Evolutionary conservation across 2,797 vertebrate genomes (phyloP).

Genomic region (Bradypus variegatus): DNA sequence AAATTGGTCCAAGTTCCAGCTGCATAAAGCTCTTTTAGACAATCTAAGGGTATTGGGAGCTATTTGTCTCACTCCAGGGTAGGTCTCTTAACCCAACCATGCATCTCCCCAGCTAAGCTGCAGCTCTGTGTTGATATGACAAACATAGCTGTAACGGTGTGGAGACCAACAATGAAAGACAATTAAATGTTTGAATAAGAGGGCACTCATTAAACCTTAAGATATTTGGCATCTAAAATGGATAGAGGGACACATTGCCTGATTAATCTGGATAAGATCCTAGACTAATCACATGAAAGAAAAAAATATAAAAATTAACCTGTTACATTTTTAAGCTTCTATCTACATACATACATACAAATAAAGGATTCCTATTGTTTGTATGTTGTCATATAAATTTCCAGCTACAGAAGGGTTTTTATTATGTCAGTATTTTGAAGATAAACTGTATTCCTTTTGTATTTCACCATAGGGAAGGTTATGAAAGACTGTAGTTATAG

Average conservation of each 20-base stretch:
- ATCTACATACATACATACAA: too few relatives aligned
- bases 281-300: not conserved
- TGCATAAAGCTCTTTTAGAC: not conserved
- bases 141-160: not conserved
- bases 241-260: not conserved
- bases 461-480: constrained; percentile 10
- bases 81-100: too few relatives aligned
- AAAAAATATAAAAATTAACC: not conserved
- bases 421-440: constrained; percentile 19
- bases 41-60: not conserved
- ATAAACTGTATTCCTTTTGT: not conserved
- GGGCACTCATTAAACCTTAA: not conserved
- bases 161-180: not conserved
- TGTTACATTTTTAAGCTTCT: constrained; percentile 13
- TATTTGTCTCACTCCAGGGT: not conserved
- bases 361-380: not conserved
- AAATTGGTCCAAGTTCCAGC: not conserved
- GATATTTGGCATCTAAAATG: not conserved
- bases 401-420: not conserved
- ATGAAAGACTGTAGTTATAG: constrained; percentile 23
- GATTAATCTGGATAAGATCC: not conserved
- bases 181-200: not conserved
- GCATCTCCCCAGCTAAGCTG: not conserved
- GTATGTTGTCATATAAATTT: not conserved
- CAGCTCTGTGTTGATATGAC: not conserved